Evolutionary conservation across 2,888 invertebrate species (phyloP), one percentile per base, ranked within the genome.

Genomic region (Ptychoptera contaminata): DNA sequence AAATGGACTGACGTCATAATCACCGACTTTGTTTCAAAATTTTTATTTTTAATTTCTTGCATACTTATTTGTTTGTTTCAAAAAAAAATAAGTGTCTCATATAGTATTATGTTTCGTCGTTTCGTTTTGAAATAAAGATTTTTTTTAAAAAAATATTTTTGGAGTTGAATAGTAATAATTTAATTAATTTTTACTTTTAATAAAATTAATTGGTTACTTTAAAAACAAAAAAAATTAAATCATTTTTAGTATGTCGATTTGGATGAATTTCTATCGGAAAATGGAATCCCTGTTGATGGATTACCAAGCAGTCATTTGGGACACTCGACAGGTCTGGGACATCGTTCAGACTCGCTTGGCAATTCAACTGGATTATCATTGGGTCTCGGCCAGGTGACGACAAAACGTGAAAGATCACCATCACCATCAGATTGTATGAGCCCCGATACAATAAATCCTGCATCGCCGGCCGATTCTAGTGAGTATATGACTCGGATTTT

Each of bases 191-290:
- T n/a, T 12, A 5, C 3, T 12, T 12, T 12, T 36, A 4, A 12
- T 12, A 5, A 5, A 2, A 4, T 36, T 14, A 8, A 12, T 36
- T 36, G 8, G 12, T 36, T 5, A 36, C 8, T 8, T 35, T 35
- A 11, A 35, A 8, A 11, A 11, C 7, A 35, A 35, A 11, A 11
- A 11, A 8, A 35, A 35, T 8, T n/a, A 8, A 35, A 38, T 43
- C 46, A 50, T 54, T 73, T 75, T 55, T 74, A 91, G 86, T 93
- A 92, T 69, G 92, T 93, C 72, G 93, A 93, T 72, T 73, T 94
- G 71, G 93, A 94, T 71, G 93, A 93, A 72, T 93, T 93, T 71
- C 77, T 93, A 60, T 88, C 86, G 61, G 93, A 93, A 70, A 93
- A 92, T 67, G 90, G 88, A 57, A 87, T 90, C 68, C 87, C 88